Conservation (phyloP, 2,888 invertebrate species). For the Ptilodon capucinus region DNA sequence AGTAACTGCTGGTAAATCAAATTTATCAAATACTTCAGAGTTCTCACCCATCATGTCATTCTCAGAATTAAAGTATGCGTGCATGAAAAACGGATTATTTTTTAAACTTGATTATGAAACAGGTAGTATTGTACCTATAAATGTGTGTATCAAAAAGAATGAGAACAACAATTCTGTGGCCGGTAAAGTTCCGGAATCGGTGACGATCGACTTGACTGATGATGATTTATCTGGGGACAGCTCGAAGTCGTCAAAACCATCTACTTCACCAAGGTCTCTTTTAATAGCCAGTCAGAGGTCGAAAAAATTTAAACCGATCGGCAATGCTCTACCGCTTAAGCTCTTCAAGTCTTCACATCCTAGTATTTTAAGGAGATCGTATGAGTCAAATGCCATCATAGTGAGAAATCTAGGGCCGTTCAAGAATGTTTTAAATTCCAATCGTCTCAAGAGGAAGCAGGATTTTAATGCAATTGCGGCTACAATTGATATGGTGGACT, state of each 20-base stretch:
- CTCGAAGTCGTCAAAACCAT: neutral
- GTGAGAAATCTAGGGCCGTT: neutral
- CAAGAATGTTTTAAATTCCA: neutral
- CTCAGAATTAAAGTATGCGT: constrained; percentile 57
- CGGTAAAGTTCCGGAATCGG: constrained; percentile 5
- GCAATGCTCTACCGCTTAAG: constrained; percentile 20
- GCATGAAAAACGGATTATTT: constrained; percentile 50
- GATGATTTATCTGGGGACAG: constrained; percentile 30
- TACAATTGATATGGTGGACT: constrained; percentile 38
- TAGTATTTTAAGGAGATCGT: constrained; percentile 6
- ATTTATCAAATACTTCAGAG: neutral
- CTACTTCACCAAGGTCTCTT: constrained; percentile 3
- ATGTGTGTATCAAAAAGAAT: constrained; percentile 56
- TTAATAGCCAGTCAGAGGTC: constrained; percentile 1
- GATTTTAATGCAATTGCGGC: constrained; percentile 22
- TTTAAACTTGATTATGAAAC: constrained; percentile 60
- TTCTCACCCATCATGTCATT: constrained; percentile 49
- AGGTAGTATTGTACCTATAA: constrained; percentile 55
- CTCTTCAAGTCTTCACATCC: constrained; percentile 19
- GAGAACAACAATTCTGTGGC: neutral
- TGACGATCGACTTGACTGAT: constrained; percentile 62
- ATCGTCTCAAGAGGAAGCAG: neutral
- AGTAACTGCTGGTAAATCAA: neutral
- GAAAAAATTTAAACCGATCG: neutral
- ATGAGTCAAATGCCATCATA: neutral